Base-by-base conservation (phyloP, 1,140 invertebrate species). In the Plutomurus gul region DNA sequence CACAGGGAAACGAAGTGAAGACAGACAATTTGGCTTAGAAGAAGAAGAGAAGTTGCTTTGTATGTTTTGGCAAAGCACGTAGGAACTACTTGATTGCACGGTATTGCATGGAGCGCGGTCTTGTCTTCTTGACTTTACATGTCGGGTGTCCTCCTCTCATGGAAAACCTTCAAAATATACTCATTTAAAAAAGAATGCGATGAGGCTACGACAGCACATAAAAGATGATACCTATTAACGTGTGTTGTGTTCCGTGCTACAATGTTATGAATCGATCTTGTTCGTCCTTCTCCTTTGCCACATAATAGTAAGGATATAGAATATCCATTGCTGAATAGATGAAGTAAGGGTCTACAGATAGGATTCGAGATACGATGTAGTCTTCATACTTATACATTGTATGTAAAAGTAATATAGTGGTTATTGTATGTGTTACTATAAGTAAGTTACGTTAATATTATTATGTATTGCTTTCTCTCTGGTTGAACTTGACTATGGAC, bases 121-220 rank as follows among this genome's bases (percentile, higher is more conserved):
- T 47, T 16, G 11, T 47, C 43, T 20, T 47, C n/a, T 47, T 20
- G n/a, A 47, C 3, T 49, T 20, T 3, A 20, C 8, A 22, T 51
- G 47, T 3, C 25, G 25, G 47, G 20, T 49, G 47, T 16, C 51
- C 27, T 60, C 51, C 27, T 65, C 56, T n/a, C 13, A 65, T 27
- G 11, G 46, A 49, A 49, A 49, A 16, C n/a, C 30, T 30, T 16
- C 1, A 56, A 65, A 65, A 0, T 65, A 36, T 16, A 65, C 51
- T 60, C 30, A 16, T 5, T 36, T 65, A 33, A 65, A n/a, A n/a
- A 65, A 33, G 56, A 65, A 65, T 65, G 27, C 56, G 18, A n/a
- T n/a, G n/a, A n/a, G n/a, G n/a, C 36, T 65, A 65, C 36, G 56
- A 65, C 56, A 65, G 56, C 30, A 25, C 56, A 65, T 65, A 65